These are phyloP conservation scores for Myotis vivesi DNA, from an alignment of 2,797 vertebrate species.

Conservation along the genomic window DNA sequence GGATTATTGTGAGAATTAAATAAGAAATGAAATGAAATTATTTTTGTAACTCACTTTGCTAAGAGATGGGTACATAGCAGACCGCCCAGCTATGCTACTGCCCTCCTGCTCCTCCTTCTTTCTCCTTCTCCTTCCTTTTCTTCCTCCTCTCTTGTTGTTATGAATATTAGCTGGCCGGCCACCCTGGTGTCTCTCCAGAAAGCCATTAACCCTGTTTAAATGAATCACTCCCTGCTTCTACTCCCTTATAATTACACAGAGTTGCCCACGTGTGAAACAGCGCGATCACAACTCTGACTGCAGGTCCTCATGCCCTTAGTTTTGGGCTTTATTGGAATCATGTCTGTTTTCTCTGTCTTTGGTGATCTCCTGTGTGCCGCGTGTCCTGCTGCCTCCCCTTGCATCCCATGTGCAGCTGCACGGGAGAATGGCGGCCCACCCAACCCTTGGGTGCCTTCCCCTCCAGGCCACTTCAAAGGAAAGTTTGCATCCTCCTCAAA, in stretches of 20 bases:
- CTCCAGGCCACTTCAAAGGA: background rate
- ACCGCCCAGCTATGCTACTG: too few relatives aligned
- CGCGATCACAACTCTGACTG: background rate
- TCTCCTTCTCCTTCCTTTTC: background rate
- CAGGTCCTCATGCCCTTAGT: accelerated
- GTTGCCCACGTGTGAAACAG: background rate
- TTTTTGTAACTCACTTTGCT: background rate
- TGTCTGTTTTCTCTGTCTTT: background rate
- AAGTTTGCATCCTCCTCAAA: background rate
- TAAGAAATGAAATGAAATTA: background rate
- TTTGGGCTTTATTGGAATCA: background rate
- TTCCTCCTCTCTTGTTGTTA: too few relatives aligned
- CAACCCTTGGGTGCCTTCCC: background rate
- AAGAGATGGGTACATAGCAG: background rate
- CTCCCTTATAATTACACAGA: background rate
- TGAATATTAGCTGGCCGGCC: background rate
- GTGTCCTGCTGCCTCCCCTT: accelerated
- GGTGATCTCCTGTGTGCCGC: background rate
- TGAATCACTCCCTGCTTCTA: background rate
- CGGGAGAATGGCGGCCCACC: background rate
- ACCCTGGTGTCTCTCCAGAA: background rate
- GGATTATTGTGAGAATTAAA: background rate
- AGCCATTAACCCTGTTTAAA: background rate
- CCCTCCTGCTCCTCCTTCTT: background rate
- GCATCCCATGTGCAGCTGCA: background rate